These are phyloP conservation scores for Gymnoscopelus microlampas DNA, from an alignment of 2,797 vertebrate genomes.

Conservation along the genomic window DNA sequence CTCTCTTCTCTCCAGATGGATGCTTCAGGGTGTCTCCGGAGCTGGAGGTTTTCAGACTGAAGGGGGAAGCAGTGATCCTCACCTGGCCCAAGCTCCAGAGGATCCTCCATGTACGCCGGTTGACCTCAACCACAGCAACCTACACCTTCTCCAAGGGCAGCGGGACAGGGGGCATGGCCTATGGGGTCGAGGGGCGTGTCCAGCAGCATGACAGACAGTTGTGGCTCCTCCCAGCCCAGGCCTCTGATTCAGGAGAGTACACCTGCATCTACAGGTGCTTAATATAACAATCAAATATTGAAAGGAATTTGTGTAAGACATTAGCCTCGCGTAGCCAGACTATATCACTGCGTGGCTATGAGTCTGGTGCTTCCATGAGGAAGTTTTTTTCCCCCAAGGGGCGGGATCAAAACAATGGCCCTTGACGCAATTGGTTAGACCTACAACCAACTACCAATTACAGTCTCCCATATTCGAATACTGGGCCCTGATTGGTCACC, in stretches of 20 bases:
- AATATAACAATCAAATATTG: not conserved
- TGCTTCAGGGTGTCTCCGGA: slow-evolving; percentile 58
- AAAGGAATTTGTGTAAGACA: too few relatives aligned
- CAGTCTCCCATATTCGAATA: too few relatives aligned
- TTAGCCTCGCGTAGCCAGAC: too few relatives aligned
- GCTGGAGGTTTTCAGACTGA: slow-evolving; percentile 55
- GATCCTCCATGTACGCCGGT: slow-evolving; percentile 32
- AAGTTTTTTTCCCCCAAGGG: too few relatives aligned
- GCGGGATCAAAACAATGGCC: too few relatives aligned
- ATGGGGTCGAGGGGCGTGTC: slow-evolving; percentile 59
- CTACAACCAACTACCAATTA: too few relatives aligned
- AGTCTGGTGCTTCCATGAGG: too few relatives aligned
- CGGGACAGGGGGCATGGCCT: slow-evolving; percentile 36
- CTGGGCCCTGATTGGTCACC: too few relatives aligned
- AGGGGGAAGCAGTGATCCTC: slow-evolving; percentile 84
- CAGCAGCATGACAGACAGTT: slow-evolving; percentile 67
- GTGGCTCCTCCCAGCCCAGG: slow-evolving; percentile 86
- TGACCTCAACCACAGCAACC: slow-evolving; percentile 29
- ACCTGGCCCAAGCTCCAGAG: slow-evolving; percentile 70
- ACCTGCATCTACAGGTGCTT: slow-evolving; percentile 85
- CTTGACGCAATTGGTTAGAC: too few relatives aligned
- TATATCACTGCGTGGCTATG: too few relatives aligned
- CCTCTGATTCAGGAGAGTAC: slow-evolving; percentile 87
- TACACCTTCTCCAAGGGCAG: slow-evolving; percentile 63
- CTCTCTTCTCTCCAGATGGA: slow-evolving; percentile 47